A percentile compares a stretch with the other conserved stretches of the same genome.
Evolutionary conservation across 2,797 vertebrate species (phyloP).

Genomic region (Jordanella pulchra): DNA sequence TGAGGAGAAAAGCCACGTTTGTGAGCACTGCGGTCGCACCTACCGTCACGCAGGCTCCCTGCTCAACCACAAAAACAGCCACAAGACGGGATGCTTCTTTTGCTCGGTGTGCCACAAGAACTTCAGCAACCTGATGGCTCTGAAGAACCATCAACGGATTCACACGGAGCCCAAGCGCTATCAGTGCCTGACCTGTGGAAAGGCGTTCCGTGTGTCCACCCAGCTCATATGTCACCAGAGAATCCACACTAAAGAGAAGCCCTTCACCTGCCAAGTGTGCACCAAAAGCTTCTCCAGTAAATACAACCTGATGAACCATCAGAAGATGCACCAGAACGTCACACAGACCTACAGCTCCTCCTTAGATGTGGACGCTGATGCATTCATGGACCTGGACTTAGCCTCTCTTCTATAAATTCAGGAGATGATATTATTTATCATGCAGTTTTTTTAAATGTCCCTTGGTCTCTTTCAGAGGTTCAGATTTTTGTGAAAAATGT

Average conservation of each 20-base stretch:
- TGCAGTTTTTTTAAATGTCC: slow-evolving; percentile 60
- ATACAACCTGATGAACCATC: slow-evolving; percentile 84
- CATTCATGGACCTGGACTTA: slow-evolving; percentile 81
- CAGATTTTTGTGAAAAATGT: slow-evolving; percentile 51
- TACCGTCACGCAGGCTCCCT: slow-evolving; percentile 92
- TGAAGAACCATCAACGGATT: slow-evolving; percentile 90
- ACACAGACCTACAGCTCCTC: slow-evolving; percentile 69
- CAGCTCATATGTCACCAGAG: slow-evolving; percentile 89
- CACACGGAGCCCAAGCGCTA: slow-evolving; percentile 89
- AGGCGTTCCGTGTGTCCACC: slow-evolving; percentile 85
- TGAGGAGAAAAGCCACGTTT: slow-evolving; percentile 84
- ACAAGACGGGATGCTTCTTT: slow-evolving; percentile 88
- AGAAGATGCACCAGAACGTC: slow-evolving; percentile 82
- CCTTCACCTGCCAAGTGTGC: slow-evolving; percentile 80
- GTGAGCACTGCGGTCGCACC: slow-evolving; percentile 88
- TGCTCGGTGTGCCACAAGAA: slow-evolving; percentile 85
- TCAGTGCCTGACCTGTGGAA: slow-evolving; percentile 86
- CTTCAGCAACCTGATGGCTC: slow-evolving; percentile 86
- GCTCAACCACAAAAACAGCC: slow-evolving; percentile 93
- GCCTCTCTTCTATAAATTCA: slow-evolving; percentile 75
- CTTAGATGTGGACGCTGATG: slow-evolving; percentile 73
- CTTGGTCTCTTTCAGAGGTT: slow-evolving; percentile 33
- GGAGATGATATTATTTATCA: slow-evolving; percentile 25
- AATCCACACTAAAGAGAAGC: slow-evolving; percentile 89
- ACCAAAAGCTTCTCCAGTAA: slow-evolving; percentile 84